Evolutionary conservation across 2,888 invertebrate species (phyloP).

Genomic region (Lysandra coridon): DNA sequence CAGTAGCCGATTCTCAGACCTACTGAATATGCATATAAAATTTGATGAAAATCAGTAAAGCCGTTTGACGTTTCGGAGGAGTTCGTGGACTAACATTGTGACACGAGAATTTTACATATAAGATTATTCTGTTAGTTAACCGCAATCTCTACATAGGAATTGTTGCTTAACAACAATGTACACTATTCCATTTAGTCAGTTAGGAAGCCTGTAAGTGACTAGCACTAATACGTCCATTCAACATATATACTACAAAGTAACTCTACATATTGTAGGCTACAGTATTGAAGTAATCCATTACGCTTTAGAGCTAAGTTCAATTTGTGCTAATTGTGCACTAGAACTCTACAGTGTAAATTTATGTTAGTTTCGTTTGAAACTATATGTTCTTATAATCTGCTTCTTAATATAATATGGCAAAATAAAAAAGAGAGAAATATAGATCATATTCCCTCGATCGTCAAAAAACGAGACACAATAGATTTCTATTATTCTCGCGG

Average conservation of each 20-base stretch:
- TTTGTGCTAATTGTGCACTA: neutral
- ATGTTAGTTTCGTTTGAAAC: neutral
- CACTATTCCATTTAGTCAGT: conserved; percentile 1
- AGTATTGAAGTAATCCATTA: conserved; percentile 7
- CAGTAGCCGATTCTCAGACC: too few species aligned
- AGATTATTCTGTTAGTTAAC: too few species aligned
- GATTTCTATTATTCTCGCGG: too few species aligned
- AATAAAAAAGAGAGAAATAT: too few species aligned
- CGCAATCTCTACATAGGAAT: too few species aligned
- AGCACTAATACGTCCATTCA: neutral
- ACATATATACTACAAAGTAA: neutral
- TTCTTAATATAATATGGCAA: neutral
- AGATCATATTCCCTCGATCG: too few species aligned
- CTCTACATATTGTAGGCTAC: neutral
- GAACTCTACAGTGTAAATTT: neutral
- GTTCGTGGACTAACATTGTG: too few species aligned
- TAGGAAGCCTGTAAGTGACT: neutral
- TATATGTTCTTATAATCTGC: neutral
- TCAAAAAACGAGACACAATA: too few species aligned
- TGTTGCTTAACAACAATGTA: neutral
- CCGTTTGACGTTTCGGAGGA: too few species aligned
- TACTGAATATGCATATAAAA: too few species aligned
- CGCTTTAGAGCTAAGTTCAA: neutral
- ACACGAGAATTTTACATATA: too few species aligned
- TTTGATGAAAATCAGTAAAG: too few species aligned